phyloP scores from a whole-genome alignment of 2,113 vertebrate species.

The Erythrolamprus reginae region DNA sequence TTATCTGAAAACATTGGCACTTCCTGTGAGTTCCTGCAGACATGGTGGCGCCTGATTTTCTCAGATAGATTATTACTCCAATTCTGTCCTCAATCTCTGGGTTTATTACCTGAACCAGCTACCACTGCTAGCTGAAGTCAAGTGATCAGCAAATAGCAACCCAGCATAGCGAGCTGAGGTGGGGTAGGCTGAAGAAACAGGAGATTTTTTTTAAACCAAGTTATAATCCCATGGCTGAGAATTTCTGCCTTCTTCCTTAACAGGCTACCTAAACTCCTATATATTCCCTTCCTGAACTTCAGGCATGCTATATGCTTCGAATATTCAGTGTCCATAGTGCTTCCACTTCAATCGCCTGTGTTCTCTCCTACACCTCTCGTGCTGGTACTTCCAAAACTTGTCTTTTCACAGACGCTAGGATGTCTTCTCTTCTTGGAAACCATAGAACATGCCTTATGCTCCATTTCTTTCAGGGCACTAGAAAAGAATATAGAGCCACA shows the following conservation, averaged over 20 bases:
- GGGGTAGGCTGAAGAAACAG: background rate
- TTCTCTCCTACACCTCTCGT: background rate
- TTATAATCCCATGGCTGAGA: background rate
- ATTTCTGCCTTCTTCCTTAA: background rate
- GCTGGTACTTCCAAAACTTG: background rate
- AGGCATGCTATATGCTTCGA: background rate
- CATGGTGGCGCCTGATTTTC: background rate
- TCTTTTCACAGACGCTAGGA: background rate
- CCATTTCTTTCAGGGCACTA: background rate
- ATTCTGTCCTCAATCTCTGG: background rate
- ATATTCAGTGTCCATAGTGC: background rate
- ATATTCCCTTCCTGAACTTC: background rate
- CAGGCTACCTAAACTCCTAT: background rate
- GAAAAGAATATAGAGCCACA: background rate
- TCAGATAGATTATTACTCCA: background rate
- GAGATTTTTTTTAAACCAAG: background rate
- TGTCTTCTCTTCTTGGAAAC: background rate
- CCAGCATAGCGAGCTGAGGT: background rate
- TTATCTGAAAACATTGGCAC: background rate
- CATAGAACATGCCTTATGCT: background rate
- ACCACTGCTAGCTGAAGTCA: fast-evolving
- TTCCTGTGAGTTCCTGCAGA: background rate
- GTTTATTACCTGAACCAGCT: fast-evolving
- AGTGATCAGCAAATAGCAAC: background rate
- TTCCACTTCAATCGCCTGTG: background rate